phyloP scores from a whole-genome alignment of 2,797 vertebrate genomes.

The Leptatherina wallacei region DNA sequence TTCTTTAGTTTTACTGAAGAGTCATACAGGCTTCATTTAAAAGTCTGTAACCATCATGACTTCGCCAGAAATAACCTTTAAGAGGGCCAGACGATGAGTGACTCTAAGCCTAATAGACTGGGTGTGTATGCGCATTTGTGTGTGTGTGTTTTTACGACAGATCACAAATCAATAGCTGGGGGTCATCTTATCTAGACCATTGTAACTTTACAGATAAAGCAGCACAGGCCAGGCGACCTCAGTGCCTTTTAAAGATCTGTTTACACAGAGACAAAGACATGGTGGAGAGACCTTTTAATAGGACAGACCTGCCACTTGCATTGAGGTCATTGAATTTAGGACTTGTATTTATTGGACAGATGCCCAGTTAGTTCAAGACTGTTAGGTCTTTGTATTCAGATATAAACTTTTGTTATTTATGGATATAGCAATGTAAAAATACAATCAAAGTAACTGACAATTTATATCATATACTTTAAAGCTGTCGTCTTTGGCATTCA shows the following conservation, averaged over 20 bases:
- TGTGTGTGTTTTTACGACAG: constrained; percentile 41
- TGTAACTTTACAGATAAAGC: constrained; percentile 74
- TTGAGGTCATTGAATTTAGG: constrained; percentile 70
- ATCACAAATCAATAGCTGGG: constrained; percentile 71
- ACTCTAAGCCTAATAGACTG: constrained; percentile 52
- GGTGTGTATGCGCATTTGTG: constrained; percentile 11
- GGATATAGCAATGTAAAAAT: constrained; percentile 30
- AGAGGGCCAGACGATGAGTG: constrained; percentile 59
- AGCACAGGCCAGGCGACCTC: constrained; percentile 55
- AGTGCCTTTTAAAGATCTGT: constrained; percentile 73
- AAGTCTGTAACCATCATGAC: constrained; percentile 26
- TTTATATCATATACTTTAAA: constrained; percentile 9
- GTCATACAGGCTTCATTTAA: constrained; percentile 4
- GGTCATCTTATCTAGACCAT: constrained; percentile 72
- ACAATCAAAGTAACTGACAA: background rate
- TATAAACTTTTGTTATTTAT: constrained; percentile 40
- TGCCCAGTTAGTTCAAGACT: constrained; percentile 57
- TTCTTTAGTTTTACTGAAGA: background rate
- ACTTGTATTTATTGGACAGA: constrained; percentile 67
- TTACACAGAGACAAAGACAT: constrained; percentile 68
- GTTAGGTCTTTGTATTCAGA: constrained; percentile 38
- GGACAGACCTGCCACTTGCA: constrained; percentile 74
- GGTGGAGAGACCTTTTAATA: constrained; percentile 77
- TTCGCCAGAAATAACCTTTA: constrained; percentile 68
- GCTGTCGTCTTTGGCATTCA: constrained; percentile 34